Percentiles rank a stretch among this genome's conserved stretches.
Evolutionary conservation across 1,140 invertebrate species (phyloP).

Genomic region (Venturia canescens): DNA sequence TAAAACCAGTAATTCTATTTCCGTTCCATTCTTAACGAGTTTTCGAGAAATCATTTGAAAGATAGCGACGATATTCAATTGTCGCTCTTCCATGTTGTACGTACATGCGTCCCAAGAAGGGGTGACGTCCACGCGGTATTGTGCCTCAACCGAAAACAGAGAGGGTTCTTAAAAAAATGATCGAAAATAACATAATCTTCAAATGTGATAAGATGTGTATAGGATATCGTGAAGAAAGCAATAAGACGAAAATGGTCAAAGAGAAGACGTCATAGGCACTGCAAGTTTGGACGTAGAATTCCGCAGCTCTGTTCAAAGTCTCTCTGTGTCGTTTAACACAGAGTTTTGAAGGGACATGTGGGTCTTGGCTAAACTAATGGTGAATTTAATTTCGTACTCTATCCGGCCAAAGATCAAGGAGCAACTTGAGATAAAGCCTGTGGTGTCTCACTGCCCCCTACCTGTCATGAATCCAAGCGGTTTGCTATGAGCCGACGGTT

Average conservation of each 20-base stretch:
- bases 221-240: background rate
- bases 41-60: conserved; percentile 62
- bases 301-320: background rate
- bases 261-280: background rate
- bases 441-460: conserved; percentile 7
- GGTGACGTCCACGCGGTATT: conserved; percentile 21
- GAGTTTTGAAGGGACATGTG: background rate
- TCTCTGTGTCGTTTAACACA: conserved; percentile 5
- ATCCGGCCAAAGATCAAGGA: conserved; percentile 39
- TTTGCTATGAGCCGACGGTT: conserved; percentile 28
- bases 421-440: conserved; percentile 23
- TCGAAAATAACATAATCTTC: too few species aligned
- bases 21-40: conserved; percentile 60
- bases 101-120: background rate
- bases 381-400: conserved; percentile 42
- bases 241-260: background rate
- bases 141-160: background rate
- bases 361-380: conserved; percentile 28
- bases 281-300: background rate
- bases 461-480: conserved; percentile 17
- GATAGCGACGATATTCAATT: conserved; percentile 56
- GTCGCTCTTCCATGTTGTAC: conserved; percentile 42
- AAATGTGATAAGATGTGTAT: too few species aligned
- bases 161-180: too few species aligned
- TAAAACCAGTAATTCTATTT: conserved; percentile 57